Percentiles rank a stretch among this genome's conserved stretches.
Evolutionary conservation across 1,140 invertebrate species (phyloP).

Genomic region (Lucilia sericata): DNA sequence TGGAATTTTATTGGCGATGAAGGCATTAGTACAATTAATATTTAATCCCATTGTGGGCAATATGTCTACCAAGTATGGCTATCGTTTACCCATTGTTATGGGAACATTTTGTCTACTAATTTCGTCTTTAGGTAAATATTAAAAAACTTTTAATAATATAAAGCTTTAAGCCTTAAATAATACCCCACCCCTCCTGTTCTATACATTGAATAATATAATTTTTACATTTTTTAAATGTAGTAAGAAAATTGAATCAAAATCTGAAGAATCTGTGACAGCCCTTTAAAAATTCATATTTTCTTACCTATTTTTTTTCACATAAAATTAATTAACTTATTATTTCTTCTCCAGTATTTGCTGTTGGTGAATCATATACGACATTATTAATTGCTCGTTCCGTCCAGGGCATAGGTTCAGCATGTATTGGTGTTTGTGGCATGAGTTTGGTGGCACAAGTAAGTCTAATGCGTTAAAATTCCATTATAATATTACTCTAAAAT

Average conservation of each 20-base stretch:
- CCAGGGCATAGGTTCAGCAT: constrained; percentile 88
- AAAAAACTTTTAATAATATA: too few relatives aligned
- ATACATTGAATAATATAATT: too few relatives aligned
- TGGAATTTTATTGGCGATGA: constrained; percentile 85
- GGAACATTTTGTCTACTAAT: constrained; percentile 85
- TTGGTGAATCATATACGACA: constrained; percentile 80
- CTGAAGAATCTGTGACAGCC: too few relatives aligned
- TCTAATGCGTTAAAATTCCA: neutral
- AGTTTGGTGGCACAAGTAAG: constrained; percentile 70
- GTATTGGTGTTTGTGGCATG: constrained; percentile 82
- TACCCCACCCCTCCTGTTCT: too few relatives aligned
- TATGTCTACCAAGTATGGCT: constrained; percentile 76
- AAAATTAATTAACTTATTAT: too few relatives aligned
- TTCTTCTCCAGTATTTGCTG: constrained; percentile 78
- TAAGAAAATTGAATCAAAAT: too few relatives aligned
- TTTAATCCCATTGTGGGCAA: constrained; percentile 86
- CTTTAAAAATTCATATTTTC: too few relatives aligned
- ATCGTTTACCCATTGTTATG: constrained; percentile 83
- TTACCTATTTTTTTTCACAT: too few relatives aligned
- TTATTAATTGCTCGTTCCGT: constrained; percentile 84
- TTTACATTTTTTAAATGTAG: too few relatives aligned
- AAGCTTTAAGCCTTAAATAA: too few relatives aligned
- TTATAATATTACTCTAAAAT: neutral
- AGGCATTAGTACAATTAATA: constrained; percentile 87
- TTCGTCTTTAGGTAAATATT: constrained; percentile 79